Evolutionary conservation across 2,113 vertebrate species (phyloP).

Genomic region (Halichoeres trimaculatus): DNA sequence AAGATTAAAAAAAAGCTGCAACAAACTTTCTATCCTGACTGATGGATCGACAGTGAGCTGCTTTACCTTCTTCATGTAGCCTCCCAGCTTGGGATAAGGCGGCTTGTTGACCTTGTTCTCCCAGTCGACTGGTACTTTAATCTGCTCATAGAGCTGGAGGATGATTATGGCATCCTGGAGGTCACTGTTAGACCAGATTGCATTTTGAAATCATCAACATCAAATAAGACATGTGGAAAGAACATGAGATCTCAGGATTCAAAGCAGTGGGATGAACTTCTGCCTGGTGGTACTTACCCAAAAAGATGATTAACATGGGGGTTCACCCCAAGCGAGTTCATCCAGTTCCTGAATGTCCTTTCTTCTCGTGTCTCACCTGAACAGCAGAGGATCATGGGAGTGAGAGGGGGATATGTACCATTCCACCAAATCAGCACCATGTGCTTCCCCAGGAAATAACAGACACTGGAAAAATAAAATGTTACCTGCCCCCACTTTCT

Average conservation of each 20-base stretch:
- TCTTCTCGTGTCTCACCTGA: conserved; percentile 93
- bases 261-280: neutral
- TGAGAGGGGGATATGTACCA: neutral
- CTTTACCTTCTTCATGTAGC: conserved; percentile 96
- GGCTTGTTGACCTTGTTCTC: conserved; percentile 92
- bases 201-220: conserved; percentile 1
- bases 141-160: conserved; percentile 97
- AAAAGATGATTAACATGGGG: conserved; percentile 94
- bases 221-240: neutral
- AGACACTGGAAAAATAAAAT: too few relatives aligned
- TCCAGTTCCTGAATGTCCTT: conserved; percentile 96
- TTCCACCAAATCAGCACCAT: too few relatives aligned
- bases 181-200: conserved; percentile 84
- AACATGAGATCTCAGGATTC: neutral
- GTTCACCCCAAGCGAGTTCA: conserved; percentile 94
- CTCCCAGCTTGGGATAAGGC: conserved; percentile 93
- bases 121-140: conserved; percentile 96
- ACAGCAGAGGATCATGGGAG: conserved; percentile 26
- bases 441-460: too few relatives aligned
- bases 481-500: too few relatives aligned
- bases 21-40: neutral
- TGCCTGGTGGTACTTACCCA: conserved; percentile 74
- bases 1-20: neutral
- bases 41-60: neutral
- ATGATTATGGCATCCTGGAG: conserved; percentile 93